Conservation (phyloP, 2,113 vertebrate genomes). For the Otocyon megalotis region DNA sequence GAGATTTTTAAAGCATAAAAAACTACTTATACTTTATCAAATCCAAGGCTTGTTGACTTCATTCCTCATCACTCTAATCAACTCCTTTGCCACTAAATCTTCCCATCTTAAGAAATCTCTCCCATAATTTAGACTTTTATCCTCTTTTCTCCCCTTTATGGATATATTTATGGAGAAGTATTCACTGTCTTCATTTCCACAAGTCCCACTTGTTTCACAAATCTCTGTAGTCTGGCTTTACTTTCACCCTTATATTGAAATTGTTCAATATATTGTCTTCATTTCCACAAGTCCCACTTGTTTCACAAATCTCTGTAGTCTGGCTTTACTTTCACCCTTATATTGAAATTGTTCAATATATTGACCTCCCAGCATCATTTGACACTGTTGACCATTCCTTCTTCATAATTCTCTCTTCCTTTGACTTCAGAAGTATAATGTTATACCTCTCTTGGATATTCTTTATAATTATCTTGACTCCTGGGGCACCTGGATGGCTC, state of each 20-base stretch:
- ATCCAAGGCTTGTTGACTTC: background rate
- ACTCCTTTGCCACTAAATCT: background rate
- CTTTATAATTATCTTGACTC: background rate
- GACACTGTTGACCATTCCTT: background rate
- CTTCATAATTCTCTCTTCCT: background rate
- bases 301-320: background rate
- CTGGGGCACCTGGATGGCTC: background rate
- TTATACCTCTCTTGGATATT: background rate
- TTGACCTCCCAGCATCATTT: background rate
- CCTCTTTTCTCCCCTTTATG: background rate
- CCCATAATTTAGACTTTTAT: background rate
- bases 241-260: background rate
- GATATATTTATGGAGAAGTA: background rate
- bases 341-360: slow-evolving; percentile 1
- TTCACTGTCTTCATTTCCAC: background rate
- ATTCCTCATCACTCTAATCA: background rate
- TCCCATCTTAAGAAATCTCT: background rate
- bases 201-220: background rate
- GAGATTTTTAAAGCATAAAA: slow-evolving; percentile 25
- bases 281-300: background rate
- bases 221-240: background rate
- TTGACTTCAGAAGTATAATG: background rate
- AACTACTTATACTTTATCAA: background rate
- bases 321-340: background rate
- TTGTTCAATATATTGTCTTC: background rate